These are phyloP conservation scores for Euphonia xanthogaster DNA, from an alignment of 2,797 vertebrate genomes.

Conservation along the genomic window DNA sequence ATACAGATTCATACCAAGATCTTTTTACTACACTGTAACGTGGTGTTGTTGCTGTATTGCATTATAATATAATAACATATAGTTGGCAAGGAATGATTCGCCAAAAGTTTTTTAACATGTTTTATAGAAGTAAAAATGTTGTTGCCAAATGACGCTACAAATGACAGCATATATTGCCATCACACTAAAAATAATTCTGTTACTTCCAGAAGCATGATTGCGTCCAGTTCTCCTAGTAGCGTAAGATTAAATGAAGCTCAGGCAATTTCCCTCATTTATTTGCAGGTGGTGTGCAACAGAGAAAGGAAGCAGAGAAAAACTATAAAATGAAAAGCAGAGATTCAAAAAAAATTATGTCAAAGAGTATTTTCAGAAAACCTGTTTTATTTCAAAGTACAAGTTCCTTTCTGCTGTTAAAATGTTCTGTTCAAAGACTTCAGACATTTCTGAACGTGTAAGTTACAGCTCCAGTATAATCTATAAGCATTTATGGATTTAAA, in stretches of 20 bases:
- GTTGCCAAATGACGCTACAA: not conserved
- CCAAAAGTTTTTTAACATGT: not conserved
- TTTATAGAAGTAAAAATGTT: not conserved
- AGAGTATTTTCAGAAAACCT: slow-evolving; percentile 21
- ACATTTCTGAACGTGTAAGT: not conserved
- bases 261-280: slow-evolving; percentile 34
- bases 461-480: not conserved
- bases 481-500: slow-evolving; percentile 26
- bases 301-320: slow-evolving; percentile 31
- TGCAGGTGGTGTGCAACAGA: not conserved
- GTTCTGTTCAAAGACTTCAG: not conserved
- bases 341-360: slow-evolving; percentile 3
- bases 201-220: slow-evolving; percentile 15
- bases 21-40: not conserved
- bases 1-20: not conserved
- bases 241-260: slow-evolving; percentile 15
- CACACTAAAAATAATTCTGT: slow-evolving; percentile 21
- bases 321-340: slow-evolving; percentile 45
- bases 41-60: not conserved
- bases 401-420: slow-evolving; percentile 11
- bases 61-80: not conserved
- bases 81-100: not conserved
- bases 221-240: not conserved
- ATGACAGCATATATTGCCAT: not conserved
- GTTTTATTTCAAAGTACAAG: slow-evolving; percentile 40